phyloP scores from a whole-genome alignment of 2,113 vertebrate genomes.

The Lagopus leucura region DNA sequence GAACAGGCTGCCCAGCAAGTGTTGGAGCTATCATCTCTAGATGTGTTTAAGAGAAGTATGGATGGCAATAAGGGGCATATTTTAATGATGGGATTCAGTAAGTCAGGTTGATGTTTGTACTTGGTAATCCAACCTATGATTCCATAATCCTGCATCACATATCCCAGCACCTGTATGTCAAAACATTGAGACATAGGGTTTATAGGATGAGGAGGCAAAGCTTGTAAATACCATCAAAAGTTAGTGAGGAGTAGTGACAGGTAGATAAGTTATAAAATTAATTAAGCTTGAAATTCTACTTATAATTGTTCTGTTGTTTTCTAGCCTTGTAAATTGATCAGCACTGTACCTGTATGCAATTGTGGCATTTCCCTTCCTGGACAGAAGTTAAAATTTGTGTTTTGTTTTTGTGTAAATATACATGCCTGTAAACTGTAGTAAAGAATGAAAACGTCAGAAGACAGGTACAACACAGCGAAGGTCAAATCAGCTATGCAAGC shows the following conservation, averaged over 20 bases:
- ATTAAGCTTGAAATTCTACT: background rate
- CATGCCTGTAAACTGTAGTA: background rate
- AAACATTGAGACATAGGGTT: background rate
- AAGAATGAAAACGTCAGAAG: background rate
- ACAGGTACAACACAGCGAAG: background rate
- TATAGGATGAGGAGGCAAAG: background rate
- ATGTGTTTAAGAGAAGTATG: background rate
- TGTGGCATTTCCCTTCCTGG: background rate
- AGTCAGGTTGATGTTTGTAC: background rate
- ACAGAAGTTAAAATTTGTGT: background rate
- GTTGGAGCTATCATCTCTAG: background rate
- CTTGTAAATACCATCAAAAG: background rate
- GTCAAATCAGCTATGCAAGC: background rate
- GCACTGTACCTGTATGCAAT: background rate
- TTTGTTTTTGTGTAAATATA: background rate
- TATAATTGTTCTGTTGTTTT: background rate
- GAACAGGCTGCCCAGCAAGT: background rate
- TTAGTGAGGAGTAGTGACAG: background rate
- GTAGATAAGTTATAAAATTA: background rate
- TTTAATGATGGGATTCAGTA: background rate
- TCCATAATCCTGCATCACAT: background rate
- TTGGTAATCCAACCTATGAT: background rate
- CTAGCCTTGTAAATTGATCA: background rate
- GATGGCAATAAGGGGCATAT: background rate
- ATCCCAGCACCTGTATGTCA: fast-evolving